phyloP scores from a whole-genome alignment of 2,888 invertebrate species.

The Scaptodrosophila latifasciaeformis region DNA sequence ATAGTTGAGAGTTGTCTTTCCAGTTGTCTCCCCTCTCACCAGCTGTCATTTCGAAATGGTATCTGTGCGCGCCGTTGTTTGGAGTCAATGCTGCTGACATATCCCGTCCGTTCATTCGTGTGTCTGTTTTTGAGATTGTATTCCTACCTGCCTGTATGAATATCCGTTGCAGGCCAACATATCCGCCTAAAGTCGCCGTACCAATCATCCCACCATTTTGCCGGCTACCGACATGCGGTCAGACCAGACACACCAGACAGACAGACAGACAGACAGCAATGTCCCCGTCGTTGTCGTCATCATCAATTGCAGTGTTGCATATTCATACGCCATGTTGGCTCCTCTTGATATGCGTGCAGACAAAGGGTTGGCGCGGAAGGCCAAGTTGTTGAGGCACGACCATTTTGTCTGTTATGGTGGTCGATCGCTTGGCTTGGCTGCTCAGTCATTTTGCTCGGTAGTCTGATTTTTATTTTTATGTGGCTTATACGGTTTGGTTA shows the following conservation, averaged over 20 bases:
- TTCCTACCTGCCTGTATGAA: constrained; percentile 50
- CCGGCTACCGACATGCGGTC: too few relatives aligned
- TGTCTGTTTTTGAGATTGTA: constrained; percentile 53
- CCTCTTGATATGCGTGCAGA: not conserved
- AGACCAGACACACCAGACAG: too few relatives aligned
- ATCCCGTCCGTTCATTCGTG: not conserved
- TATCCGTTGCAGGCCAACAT: constrained; percentile 35
- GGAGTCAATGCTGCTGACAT: too few relatives aligned
- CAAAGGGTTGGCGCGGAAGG: too few relatives aligned
- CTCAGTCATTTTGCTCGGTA: too few relatives aligned
- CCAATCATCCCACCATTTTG: not conserved
- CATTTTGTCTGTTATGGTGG: too few relatives aligned
- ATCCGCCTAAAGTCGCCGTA: constrained; percentile 3
- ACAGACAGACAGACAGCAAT: constrained; percentile 16
- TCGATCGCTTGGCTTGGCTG: too few relatives aligned
- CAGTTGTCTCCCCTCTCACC: not conserved
- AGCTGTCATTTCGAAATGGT: not conserved
- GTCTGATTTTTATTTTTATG: too few relatives aligned
- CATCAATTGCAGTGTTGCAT: constrained; percentile 53
- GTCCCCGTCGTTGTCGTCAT: constrained; percentile 31
- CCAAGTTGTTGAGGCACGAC: too few relatives aligned
- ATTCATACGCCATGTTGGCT: constrained; percentile 45
- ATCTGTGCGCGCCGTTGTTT: not conserved
- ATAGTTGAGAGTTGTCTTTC: constrained; percentile 34
- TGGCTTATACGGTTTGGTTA: too few relatives aligned